Conservation (phyloP, 2,888 invertebrate species). For the Lymantria monacha region DNA sequence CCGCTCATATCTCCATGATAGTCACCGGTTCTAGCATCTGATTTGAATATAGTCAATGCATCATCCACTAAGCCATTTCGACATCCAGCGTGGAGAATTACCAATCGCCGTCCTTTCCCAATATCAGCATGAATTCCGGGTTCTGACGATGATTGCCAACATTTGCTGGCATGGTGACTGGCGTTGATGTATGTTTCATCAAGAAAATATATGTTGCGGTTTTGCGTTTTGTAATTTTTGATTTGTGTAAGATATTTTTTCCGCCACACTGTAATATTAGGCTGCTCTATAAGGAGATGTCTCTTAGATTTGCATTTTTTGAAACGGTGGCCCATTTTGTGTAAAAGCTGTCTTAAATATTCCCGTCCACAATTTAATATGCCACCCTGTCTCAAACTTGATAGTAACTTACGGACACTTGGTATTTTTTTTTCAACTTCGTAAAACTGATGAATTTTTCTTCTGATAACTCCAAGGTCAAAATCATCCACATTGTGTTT, state of each 20-base stretch:
- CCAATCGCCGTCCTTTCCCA: constrained; percentile 12
- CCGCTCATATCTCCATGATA: constrained; percentile 8
- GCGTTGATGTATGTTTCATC: constrained; percentile 11
- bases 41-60: constrained; percentile 5
- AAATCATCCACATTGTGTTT: constrained; percentile 9
- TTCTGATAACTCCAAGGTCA: constrained; percentile 16
- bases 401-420: constrained; percentile 5
- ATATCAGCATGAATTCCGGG: constrained; percentile 9
- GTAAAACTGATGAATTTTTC: constrained; percentile 15
- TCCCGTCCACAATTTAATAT: constrained; percentile 8
- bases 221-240: constrained; percentile 8
- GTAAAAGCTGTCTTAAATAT: constrained; percentile 10
- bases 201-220: constrained; percentile 12
- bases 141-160: constrained; percentile 13
- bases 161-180: constrained; percentile 3
- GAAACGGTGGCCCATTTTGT: constrained; percentile 13
- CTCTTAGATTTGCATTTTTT: constrained; percentile 12
- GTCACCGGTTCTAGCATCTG: constrained; percentile 2
- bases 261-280: constrained; percentile 13
- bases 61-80: constrained; percentile 2
- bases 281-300: constrained; percentile 12
- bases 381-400: constrained; percentile 2
- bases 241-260: constrained; percentile 11
- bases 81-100: constrained; percentile 11
- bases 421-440: constrained; percentile 8